Conservation (phyloP, 1,140 invertebrate species). For the Pseudobourletiella spinata region DNA sequence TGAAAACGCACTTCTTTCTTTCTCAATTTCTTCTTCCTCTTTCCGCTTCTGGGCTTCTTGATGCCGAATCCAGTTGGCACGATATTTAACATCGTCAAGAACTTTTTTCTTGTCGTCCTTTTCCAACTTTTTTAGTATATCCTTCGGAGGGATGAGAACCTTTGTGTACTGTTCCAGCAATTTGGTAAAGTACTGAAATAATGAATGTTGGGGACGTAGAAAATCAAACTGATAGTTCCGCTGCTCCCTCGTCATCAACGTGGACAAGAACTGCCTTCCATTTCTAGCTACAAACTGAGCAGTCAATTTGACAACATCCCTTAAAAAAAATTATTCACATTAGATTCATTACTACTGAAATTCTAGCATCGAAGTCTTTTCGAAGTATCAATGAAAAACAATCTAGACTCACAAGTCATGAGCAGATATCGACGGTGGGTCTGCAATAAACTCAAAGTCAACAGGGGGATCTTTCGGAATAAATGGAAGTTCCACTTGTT, state of each 20-base stretch:
- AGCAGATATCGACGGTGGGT: constrained; percentile 98
- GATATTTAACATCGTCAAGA: constrained; percentile 83
- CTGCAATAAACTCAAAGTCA: constrained; percentile 95
- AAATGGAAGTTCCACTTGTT: constrained; percentile 77
- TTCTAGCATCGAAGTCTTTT: too few relatives aligned
- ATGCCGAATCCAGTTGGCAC: constrained; percentile 92
- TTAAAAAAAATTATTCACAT: constrained; percentile 49
- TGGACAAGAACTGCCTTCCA: constrained; percentile 94
- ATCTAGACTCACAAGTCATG: constrained; percentile 70
- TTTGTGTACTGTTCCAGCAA: constrained; percentile 97
- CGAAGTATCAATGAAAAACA: constrained; percentile 16
- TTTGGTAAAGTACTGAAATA: constrained; percentile 98
- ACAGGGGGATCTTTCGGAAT: constrained; percentile 89
- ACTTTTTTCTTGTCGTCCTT: constrained; percentile 71
- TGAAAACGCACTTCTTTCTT: constrained; percentile 68
- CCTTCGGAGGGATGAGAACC: constrained; percentile 86
- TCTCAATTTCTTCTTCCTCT: constrained; percentile 89
- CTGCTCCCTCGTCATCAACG: constrained; percentile 96
- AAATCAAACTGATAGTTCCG: constrained; percentile 99
- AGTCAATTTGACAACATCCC: constrained; percentile 94
- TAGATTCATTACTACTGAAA: too few relatives aligned
- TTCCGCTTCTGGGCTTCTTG: constrained; percentile 82
- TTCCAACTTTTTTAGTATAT: constrained; percentile 67
- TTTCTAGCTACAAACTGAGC: constrained; percentile 98
- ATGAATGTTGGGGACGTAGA: constrained; percentile 91